Percentiles rank a stretch among this genome's conserved stretches.
These are phyloP conservation scores for Anomalospiza imberbis DNA, from an alignment of 2,797 vertebrate genomes.

Conservation along the genomic window DNA sequence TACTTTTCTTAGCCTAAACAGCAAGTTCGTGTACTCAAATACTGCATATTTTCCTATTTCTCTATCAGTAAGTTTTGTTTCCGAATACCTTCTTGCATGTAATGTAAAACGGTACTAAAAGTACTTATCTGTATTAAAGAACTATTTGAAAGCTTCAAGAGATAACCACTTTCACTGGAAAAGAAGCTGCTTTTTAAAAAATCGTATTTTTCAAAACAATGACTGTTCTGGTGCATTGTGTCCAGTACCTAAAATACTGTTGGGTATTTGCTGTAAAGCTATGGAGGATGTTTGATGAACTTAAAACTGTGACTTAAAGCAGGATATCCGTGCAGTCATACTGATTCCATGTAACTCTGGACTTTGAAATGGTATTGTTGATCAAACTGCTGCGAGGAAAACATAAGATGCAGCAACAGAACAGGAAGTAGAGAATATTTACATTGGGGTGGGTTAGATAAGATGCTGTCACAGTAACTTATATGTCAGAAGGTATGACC, in stretches of 20 bases:
- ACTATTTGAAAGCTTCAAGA: not conserved
- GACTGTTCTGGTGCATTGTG: not conserved
- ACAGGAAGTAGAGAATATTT: slow-evolving; percentile 27
- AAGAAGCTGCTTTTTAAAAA: not conserved
- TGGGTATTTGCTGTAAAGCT: not conserved
- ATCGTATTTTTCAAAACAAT: accelerated
- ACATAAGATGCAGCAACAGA: not conserved
- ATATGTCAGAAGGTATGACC: not conserved
- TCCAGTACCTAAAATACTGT: not conserved
- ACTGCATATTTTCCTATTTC: not conserved
- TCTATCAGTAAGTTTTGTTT: accelerated
- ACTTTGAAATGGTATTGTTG: slow-evolving; percentile 19
- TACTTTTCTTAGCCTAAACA: not conserved
- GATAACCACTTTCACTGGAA: not conserved
- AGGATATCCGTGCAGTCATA: not conserved
- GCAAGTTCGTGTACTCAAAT: not conserved
- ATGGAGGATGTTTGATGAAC: not conserved
- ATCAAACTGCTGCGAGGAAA: not conserved
- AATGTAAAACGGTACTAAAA: not conserved
- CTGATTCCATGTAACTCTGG: not conserved
- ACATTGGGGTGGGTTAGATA: not conserved
- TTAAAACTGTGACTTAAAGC: not conserved
- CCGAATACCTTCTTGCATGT: not conserved
- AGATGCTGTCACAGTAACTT: not conserved
- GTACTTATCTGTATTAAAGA: not conserved